Conservation (phyloP, 2,113 vertebrate species). For the Phainopepla nitens region DNA sequence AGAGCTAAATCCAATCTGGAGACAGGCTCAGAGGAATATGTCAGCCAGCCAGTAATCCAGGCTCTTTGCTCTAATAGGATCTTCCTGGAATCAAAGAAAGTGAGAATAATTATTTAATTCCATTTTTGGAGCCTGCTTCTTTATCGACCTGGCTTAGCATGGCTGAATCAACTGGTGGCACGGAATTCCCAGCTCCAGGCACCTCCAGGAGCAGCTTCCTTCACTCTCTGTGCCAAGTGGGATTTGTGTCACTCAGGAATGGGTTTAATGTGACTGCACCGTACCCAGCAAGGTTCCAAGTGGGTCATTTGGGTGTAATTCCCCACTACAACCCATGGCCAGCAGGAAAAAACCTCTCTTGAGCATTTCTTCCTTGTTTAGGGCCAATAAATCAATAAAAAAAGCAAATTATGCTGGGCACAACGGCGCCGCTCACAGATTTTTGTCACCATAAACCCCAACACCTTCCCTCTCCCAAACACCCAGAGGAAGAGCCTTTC, state of each 20-base stretch:
- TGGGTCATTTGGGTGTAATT: neutral
- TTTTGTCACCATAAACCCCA: neutral
- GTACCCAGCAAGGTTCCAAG: rapidly evolving
- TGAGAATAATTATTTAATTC: conserved; percentile 14
- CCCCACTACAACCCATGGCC: neutral
- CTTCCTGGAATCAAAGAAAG: neutral
- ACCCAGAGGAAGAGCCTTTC: neutral
- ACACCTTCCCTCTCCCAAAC: neutral
- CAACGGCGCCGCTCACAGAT: rapidly evolving
- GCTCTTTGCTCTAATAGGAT: conserved; percentile 4
- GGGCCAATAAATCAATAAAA: neutral
- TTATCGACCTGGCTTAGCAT: neutral
- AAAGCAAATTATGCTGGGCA: rapidly evolving
- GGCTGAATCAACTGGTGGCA: neutral
- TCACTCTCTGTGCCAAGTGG: rapidly evolving
- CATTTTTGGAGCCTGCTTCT: neutral
- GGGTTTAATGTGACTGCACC: neutral
- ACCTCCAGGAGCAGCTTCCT: neutral
- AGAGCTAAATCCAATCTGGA: conserved; percentile 22
- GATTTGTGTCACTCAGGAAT: neutral
- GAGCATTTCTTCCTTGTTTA: neutral
- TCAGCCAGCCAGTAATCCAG: conserved; percentile 13
- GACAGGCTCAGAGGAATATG: conserved; percentile 30
- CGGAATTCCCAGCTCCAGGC: neutral
- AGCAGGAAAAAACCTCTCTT: neutral